These are phyloP conservation scores for Aegithalos caudatus DNA, from an alignment of 2,113 vertebrate genomes.

Conservation along the genomic window DNA sequence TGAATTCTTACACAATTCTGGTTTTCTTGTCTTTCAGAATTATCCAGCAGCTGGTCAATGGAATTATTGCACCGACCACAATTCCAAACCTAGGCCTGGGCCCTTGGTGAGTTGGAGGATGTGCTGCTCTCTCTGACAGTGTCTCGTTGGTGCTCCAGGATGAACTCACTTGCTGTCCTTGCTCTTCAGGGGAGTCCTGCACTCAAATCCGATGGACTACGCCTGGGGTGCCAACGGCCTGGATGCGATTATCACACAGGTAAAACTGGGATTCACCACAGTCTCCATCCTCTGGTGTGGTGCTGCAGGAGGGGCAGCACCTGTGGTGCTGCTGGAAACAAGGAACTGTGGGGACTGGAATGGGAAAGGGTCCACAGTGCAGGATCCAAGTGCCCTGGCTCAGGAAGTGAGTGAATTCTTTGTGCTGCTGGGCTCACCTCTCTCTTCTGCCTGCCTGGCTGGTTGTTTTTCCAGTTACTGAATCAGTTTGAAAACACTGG, in stretches of 20 bases:
- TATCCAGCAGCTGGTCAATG: slow-evolving; percentile 94
- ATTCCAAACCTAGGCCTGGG: slow-evolving; percentile 93
- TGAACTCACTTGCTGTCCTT: background rate
- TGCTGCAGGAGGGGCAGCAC: background rate
- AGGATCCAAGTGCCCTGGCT: background rate
- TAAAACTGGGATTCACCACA: background rate
- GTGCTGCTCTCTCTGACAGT: background rate
- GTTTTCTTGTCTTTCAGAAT: slow-evolving; percentile 76
- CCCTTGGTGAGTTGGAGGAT: slow-evolving; percentile 84
- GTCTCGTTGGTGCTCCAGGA: background rate
- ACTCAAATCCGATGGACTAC: slow-evolving; percentile 97
- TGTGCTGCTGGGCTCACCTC: background rate
- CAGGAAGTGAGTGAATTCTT: background rate
- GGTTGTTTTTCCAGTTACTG: slow-evolving; percentile 82
- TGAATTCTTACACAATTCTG: background rate
- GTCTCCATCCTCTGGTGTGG: fast-evolving
- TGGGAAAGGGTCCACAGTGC: fast-evolving
- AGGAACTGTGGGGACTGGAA: background rate
- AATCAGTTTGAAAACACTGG: slow-evolving; percentile 99
- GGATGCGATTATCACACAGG: slow-evolving; percentile 95
- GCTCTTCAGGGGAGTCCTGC: slow-evolving; percentile 85
- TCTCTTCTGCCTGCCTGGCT: background rate
- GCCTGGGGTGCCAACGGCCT: slow-evolving; percentile 95
- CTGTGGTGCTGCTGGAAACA: fast-evolving
- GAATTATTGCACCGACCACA: slow-evolving; percentile 92